Base-by-base conservation (phyloP, 2,888 invertebrate species). In the Cephus nigrinus region DNA sequence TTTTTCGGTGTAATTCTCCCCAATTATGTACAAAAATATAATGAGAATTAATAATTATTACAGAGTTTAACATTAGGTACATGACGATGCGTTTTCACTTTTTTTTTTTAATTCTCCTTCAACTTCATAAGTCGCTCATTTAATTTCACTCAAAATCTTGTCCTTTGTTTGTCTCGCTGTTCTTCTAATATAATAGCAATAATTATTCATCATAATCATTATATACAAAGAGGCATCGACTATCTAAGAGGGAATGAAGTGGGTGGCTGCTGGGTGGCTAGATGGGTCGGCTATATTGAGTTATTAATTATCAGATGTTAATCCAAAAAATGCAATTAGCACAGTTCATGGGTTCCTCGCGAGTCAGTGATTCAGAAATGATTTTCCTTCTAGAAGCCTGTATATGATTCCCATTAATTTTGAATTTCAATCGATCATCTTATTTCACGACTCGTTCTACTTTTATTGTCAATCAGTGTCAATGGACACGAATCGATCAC, bases 1-100 rank as follows among this genome's bases (percentile, higher is more conserved):
- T 30, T 31, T 71, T 82, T 82, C 77, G 73, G 82, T 86, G 83
- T 85, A 86, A 86, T 86, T 82, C 85, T 83, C 84, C 86, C 85
- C 85, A 86, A 87, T 87, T 88, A 89, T 89, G 87, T 90, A 90
- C 89, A 89, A 90, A 90, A 90, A 90, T 90, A 89, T 90, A 88
- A 89, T 88, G 88, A 89, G 85, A 88, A 89, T 89, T 82, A 81
- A 84, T 88, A 88, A 89, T 88, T 82, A 83, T 89, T 89, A 86
- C 87, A 88, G 86, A 86, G 84, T 85, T 87, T 86, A 86, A 87
- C 82, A 84, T 86, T 87, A 87, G 85, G 85, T 87, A 88, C 86
- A 85, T 86, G 87, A 87, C 84, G 80, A 84, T 81, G 82, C 80
- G 80, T 78, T 23, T 55, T 55, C 40, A n/a, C 30, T 76, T 76